phyloP scores from a whole-genome alignment of 2,113 vertebrate genomes.

The Spizaetus ornatus region DNA sequence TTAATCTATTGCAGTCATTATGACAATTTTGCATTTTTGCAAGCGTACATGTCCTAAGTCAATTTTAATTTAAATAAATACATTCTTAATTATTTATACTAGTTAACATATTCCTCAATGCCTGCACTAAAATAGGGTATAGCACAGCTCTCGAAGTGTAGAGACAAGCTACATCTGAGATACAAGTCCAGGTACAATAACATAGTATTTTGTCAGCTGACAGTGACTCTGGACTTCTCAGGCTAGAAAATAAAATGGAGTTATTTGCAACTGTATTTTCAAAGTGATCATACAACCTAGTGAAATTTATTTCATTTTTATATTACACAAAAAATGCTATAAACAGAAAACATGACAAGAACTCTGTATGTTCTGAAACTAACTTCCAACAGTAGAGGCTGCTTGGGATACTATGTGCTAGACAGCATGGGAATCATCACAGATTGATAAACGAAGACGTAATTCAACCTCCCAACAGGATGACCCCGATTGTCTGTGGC shows the following conservation, averaged over 20 bases:
- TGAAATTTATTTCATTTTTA: background rate
- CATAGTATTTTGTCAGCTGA: background rate
- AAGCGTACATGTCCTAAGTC: background rate
- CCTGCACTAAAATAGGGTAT: background rate
- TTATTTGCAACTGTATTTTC: background rate
- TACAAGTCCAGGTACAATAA: background rate
- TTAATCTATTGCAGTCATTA: background rate
- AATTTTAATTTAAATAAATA: background rate
- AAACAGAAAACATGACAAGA: background rate
- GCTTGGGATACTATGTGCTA: background rate
- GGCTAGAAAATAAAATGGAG: background rate
- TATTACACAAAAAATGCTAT: background rate
- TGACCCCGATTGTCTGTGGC: background rate
- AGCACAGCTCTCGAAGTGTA: background rate
- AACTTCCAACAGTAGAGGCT: background rate
- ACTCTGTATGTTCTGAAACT: background rate
- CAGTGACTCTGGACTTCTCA: background rate
- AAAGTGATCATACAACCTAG: background rate
- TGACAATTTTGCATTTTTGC: background rate
- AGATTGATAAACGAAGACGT: background rate
- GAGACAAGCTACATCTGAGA: background rate
- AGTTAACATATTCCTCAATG: background rate
- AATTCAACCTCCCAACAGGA: background rate
- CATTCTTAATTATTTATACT: background rate
- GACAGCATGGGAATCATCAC: background rate